These are phyloP conservation scores for Phrynocephalus vlangalii DNA, from an alignment of 2,797 vertebrate genomes.

Conservation along the genomic window DNA sequence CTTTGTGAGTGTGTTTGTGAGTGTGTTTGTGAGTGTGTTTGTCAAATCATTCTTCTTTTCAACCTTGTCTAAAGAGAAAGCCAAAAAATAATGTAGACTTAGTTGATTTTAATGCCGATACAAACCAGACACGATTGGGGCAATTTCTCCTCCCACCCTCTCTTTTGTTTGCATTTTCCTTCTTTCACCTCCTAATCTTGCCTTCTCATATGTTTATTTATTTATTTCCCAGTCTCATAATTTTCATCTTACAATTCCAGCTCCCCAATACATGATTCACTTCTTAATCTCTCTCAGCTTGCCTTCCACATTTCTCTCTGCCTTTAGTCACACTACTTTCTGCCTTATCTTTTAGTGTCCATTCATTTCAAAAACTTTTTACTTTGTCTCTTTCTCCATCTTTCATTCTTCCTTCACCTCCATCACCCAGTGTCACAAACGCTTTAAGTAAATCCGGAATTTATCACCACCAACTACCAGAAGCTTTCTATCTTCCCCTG, in stretches of 20 bases:
- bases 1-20: neutral
- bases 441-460: slow-evolving; percentile 39
- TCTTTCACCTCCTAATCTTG: slow-evolving; percentile 31
- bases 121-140: slow-evolving; percentile 32
- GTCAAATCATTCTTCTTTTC: slow-evolving; percentile 31
- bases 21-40: neutral
- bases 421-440: neutral
- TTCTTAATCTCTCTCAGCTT: slow-evolving; percentile 41
- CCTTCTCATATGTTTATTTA: slow-evolving; percentile 16
- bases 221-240: slow-evolving; percentile 37
- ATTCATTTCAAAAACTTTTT: neutral
- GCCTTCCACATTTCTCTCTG: slow-evolving; percentile 19
- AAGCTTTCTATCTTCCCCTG: slow-evolving; percentile 50
- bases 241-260: slow-evolving; percentile 54
- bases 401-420: neutral
- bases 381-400: neutral
- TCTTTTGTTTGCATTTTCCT: slow-evolving; percentile 35
- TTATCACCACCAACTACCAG: slow-evolving; percentile 43
- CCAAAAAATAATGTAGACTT: slow-evolving; percentile 32
- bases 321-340: slow-evolving; percentile 25
- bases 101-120: slow-evolving; percentile 46
- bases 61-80: slow-evolving; percentile 2
- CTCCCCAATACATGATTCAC: slow-evolving; percentile 14
- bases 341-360: slow-evolving; percentile 12
- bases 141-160: slow-evolving; percentile 17